Base-by-base conservation (phyloP, 2,797 vertebrate species). In the Pogoniulus pusillus region DNA sequence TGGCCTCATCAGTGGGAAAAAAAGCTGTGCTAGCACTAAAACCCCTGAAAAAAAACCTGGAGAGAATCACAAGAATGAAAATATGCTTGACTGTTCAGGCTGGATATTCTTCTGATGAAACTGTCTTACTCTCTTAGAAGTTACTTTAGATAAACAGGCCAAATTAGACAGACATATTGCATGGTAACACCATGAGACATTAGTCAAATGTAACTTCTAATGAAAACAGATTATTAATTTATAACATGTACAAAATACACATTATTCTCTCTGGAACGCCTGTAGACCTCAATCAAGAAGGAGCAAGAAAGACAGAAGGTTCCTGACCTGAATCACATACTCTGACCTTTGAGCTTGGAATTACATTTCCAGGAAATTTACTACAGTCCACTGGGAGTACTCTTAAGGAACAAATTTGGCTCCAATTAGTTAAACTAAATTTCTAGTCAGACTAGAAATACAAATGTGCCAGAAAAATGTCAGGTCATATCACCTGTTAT, bases 331-430 rank as follows among this genome's bases (percentile, higher is more conserved):
- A 94, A 92, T 57, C 76, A 85, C 77, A 92, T 47, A 77, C 76
- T 86, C 79, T 89, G 76, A 92, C 90, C 93, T 89, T 82, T 66
- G 69, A 83, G 81, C 41, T 54, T 69, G 69, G 64, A 96, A 89
- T 89, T 81, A 72, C 81, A 82, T 82, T 93, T 78, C 60, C 73
- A 92, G 75, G 57, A 90, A 90, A 80, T 87, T 94, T 75, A 68
- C 85, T 82, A 68, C 32, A 70, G 55, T 73, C 87, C 85, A 86
- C 59, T 75, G 83, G 62, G 75, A 80, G 45, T 65, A 41, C 63
- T 86, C 57, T 85, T 26, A 51, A 88, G 59, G 72, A 94, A 95
- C 74, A 89, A 34, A 79, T 29, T 85, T 82, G 82, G 72, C 90
- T 78, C 57, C 45, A 57, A 63, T 90, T 78, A 91, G 60, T 58